Evolutionary conservation across 2,888 invertebrate genomes (phyloP).

Genomic region (Lomographa bimaculata): DNA sequence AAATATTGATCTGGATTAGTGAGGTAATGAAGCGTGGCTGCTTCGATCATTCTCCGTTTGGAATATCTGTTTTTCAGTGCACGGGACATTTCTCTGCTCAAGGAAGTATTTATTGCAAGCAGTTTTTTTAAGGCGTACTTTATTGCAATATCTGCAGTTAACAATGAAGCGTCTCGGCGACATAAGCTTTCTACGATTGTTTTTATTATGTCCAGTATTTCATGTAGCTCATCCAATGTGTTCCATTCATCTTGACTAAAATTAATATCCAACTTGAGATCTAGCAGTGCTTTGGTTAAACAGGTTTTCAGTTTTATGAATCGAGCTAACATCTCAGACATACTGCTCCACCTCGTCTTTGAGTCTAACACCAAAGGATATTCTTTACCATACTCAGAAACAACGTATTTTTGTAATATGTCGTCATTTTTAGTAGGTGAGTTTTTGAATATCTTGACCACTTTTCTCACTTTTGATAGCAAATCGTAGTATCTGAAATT

Average conservation of each 20-base stretch:
- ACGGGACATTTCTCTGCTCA: no score
- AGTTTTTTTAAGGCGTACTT: no score
- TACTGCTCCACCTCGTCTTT: neutral
- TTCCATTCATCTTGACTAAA: neutral
- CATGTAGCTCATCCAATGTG: neutral
- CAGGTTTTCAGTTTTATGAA: neutral
- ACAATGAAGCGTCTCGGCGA: neutral
- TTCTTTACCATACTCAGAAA: neutral
- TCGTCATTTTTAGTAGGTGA: neutral
- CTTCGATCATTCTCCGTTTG: no score
- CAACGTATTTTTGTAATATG: neutral
- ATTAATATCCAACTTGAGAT: neutral
- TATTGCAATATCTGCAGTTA: neutral
- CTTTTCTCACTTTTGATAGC: slow-evolving; percentile 1
- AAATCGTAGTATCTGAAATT: no score
- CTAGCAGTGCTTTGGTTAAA: neutral
- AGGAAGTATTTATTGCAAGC: no score
- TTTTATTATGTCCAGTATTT: neutral
- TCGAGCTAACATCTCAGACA: neutral
- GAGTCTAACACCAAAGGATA: neutral
- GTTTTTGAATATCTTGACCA: neutral
- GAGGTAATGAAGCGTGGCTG: no score
- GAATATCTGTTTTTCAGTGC: no score
- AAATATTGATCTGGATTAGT: no score
- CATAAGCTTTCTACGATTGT: neutral